phyloP scores from a whole-genome alignment of 1,140 invertebrate genomes.

The Drosophila repletoides region DNA sequence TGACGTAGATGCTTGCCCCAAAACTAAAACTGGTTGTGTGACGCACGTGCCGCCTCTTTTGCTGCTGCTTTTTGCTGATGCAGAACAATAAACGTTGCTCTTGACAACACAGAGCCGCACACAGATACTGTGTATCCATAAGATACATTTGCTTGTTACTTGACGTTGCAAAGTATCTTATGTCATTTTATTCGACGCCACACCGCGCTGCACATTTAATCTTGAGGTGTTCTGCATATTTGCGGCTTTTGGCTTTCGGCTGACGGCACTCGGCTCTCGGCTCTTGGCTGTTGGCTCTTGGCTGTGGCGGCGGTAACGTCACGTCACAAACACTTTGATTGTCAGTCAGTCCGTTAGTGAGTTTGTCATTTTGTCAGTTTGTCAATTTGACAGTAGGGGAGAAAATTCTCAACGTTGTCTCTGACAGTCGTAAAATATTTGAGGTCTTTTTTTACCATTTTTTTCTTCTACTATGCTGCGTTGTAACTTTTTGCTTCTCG shows the following conservation, averaged over 20 bases:
- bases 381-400: constrained; percentile 2
- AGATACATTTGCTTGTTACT: constrained; percentile 39
- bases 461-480: background rate
- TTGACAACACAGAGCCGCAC: background rate
- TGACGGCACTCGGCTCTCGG: too few species aligned
- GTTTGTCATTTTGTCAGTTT: constrained; percentile 20
- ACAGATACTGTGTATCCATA: constrained; percentile 27
- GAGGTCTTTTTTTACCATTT: constrained; percentile 1
- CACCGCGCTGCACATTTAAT: constrained; percentile 70
- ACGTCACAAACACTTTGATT: constrained; percentile 70
- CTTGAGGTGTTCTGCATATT: constrained; percentile 71
- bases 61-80: constrained; percentile 20
- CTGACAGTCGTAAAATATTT: constrained; percentile 49
- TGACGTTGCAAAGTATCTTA: constrained; percentile 64
- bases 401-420: constrained; percentile 31
- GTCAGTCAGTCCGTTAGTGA: constrained; percentile 47
- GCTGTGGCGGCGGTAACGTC: constrained; percentile 48
- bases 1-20: constrained; percentile 15
- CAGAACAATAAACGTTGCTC: constrained; percentile 54
- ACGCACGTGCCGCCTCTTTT: constrained; percentile 29
- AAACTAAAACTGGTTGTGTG: constrained; percentile 45
- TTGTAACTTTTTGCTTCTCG: constrained; percentile 23
- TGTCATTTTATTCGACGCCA: constrained; percentile 54
- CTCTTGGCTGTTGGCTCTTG: too few species aligned
- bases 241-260: constrained; percentile 47